Conservation (phyloP, 2,797 vertebrate genomes). For the Enoplosus armatus region DNA sequence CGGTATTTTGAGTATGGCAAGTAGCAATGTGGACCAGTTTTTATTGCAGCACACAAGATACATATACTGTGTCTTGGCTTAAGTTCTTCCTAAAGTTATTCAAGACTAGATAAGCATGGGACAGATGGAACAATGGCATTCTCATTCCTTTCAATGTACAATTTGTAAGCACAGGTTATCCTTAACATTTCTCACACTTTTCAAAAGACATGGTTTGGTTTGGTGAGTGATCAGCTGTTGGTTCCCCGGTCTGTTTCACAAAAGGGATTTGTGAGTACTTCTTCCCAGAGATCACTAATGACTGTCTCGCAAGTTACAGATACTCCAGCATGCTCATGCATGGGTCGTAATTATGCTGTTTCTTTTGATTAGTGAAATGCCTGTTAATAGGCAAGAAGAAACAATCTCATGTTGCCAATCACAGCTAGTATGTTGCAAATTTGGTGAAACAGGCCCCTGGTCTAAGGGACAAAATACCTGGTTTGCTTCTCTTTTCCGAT, state of each 20-base stretch:
- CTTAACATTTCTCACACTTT: not conserved
- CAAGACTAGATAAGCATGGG: too few species aligned
- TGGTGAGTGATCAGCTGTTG: not conserved
- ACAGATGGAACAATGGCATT: not conserved
- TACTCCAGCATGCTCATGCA: slow-evolving; percentile 8
- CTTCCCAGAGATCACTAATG: not conserved
- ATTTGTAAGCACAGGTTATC: not conserved
- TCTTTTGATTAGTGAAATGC: slow-evolving; percentile 16
- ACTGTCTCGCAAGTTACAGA: slow-evolving; percentile 14
- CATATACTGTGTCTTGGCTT: too few species aligned
- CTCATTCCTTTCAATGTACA: not conserved
- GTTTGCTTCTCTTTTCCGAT: not conserved
- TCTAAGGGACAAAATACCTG: not conserved
- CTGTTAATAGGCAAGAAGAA: slow-evolving; percentile 16
- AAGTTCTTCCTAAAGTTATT: too few species aligned
- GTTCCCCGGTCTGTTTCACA: not conserved
- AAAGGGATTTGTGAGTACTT: not conserved
- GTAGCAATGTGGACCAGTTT: not conserved
- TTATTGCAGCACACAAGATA: not conserved
- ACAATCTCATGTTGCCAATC: slow-evolving; percentile 19
- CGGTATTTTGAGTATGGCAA: not conserved
- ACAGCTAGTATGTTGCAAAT: slow-evolving; percentile 8
- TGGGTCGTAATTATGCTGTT: slow-evolving; percentile 4
- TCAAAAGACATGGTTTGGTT: not conserved
- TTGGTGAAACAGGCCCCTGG: not conserved